phyloP scores from a whole-genome alignment of 2,797 vertebrate species.

The Melanotaenia boesemani region DNA sequence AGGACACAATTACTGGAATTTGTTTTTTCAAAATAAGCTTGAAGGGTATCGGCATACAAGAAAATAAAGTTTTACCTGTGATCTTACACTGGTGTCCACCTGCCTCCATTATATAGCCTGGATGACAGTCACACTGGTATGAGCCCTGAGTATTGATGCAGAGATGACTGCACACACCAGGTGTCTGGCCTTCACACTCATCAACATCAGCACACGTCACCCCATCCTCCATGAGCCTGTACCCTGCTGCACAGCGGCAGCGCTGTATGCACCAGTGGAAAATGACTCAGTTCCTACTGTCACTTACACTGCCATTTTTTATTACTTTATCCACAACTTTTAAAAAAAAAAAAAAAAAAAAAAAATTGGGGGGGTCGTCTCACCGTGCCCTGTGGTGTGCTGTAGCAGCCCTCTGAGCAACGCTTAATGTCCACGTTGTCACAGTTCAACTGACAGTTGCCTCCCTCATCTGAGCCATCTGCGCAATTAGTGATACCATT shows the following conservation, averaged over 20 bases:
- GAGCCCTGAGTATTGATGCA: slow-evolving; percentile 87
- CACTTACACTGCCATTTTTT: background rate
- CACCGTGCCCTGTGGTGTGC: slow-evolving; percentile 87
- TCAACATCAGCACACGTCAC: slow-evolving; percentile 81
- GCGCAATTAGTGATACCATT: slow-evolving; percentile 82
- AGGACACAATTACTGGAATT: background rate
- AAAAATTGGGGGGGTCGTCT: slow-evolving; percentile 15
- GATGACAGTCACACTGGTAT: slow-evolving; percentile 84
- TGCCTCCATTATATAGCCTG: slow-evolving; percentile 84
- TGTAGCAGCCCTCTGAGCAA: slow-evolving; percentile 87
- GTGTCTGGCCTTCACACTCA: slow-evolving; percentile 78
- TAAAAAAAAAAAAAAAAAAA: too few relatives aligned
- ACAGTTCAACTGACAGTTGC: slow-evolving; percentile 76
- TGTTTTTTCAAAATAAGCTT: background rate
- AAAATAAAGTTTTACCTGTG: slow-evolving; percentile 76
- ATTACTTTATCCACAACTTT: too few relatives aligned
- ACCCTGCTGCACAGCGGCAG: slow-evolving; percentile 84
- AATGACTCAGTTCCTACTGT: too few relatives aligned
- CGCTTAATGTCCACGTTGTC: slow-evolving; percentile 29
- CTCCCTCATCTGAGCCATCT: slow-evolving; percentile 88
- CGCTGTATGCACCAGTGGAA: slow-evolving; percentile 64
- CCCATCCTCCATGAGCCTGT: slow-evolving; percentile 64
- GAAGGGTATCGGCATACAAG: background rate
- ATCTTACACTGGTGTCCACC: slow-evolving; percentile 86
- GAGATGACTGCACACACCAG: slow-evolving; percentile 79